phyloP scores from a whole-genome alignment of 2,113 vertebrate genomes.

The Nycticorax nycticorax region DNA sequence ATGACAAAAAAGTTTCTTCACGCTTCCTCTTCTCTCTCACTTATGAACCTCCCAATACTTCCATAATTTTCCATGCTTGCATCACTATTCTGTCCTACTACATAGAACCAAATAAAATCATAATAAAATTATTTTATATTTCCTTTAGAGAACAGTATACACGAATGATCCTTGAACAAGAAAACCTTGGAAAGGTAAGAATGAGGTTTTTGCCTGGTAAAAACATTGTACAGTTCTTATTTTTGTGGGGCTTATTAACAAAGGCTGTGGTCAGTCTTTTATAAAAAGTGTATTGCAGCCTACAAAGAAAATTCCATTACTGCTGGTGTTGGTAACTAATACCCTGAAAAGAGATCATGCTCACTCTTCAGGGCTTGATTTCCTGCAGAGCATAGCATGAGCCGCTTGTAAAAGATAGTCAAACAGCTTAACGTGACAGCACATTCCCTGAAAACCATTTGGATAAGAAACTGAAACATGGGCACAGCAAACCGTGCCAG shows the following conservation, averaged over 20 bases:
- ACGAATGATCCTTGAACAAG: constrained; percentile 92
- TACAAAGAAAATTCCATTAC: constrained; percentile 41
- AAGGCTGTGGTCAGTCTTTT: constrained; percentile 38
- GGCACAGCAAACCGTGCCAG: constrained; percentile 7
- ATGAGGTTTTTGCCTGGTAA: background rate
- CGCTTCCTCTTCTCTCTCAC: background rate
- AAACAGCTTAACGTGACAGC: constrained; percentile 30
- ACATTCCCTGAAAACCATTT: constrained; percentile 65
- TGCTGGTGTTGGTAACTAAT: constrained; percentile 43
- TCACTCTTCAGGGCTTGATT: constrained; percentile 44
- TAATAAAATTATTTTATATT: background rate
- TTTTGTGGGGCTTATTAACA: background rate
- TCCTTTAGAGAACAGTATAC: constrained; percentile 89
- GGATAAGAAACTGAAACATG: constrained; percentile 26
- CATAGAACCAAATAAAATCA: background rate
- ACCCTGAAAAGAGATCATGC: constrained; percentile 47
- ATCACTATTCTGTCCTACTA: background rate
- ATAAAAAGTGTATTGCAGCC: constrained; percentile 52
- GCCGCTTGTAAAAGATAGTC: constrained; percentile 33
- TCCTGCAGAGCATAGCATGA: constrained; percentile 34
- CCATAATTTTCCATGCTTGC: background rate
- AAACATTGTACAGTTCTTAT: background rate
- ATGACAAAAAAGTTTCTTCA: background rate
- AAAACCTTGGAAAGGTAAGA: constrained; percentile 95
- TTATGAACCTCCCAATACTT: background rate